Evolutionary conservation across 2,113 vertebrate genomes (phyloP), one percentile per base, ranked within the genome.

Genomic region (Pimephales promelas): DNA sequence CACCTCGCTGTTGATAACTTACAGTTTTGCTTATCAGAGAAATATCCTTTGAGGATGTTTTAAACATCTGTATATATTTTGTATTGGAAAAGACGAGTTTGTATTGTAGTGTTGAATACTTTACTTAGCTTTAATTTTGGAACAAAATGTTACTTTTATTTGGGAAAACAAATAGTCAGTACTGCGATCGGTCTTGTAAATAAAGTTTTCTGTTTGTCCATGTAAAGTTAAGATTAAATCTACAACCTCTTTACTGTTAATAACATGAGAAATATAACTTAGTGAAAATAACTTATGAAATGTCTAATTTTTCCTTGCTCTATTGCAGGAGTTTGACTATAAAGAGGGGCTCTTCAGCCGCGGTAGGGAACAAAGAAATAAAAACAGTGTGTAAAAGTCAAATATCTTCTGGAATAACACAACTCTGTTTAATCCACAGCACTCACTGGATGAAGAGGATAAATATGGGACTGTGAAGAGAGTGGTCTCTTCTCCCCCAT

Each of bases 321-420:
- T 83, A 10, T 87, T 87, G 34, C 85, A 91, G 90, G 85, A 89
- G 88, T 68, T 85, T 90, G 82, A 91, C 90, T 61, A 87, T 91
- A 36, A 91, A 89, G 78, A 89, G 83, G 62, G 80, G 70, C 22
- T 86, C 88, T 71, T 86, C 86, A n/a, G 71, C 54, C 81, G 75
- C 83, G 75, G 86, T 87, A 74, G 16, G 79, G 16, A 40, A 18
- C 10, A 45, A 34, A 49, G 0, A 13, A 83, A 83, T 3, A 10
- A 20, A n/a, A 70, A 13, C 40, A 40, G 8, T 40, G 54, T 54
- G 18, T 54, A 76, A 79, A 64, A n/a, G 20, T 26, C 47, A n/a
- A 8, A 20, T 59, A 18, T 36, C 11, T 36, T 26, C 0, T 47
- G 9, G 7, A 43, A 43, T 71, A 52, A 5, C n/a, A 73, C 31